phyloP scores from a whole-genome alignment of 2,113 vertebrate species.

The Pelodiscus sinensis region DNA sequence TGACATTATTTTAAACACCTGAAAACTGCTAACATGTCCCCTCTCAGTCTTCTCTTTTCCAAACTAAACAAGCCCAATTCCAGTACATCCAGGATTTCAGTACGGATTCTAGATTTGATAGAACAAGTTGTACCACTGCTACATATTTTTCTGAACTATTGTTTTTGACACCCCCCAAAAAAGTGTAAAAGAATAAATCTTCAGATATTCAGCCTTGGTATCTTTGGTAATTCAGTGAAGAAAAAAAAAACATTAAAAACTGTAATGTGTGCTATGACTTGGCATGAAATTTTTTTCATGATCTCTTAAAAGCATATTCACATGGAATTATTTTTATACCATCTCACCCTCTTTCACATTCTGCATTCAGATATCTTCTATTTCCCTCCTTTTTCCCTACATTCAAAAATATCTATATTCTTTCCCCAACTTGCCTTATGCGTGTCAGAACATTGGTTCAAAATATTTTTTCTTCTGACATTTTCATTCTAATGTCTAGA shows the following conservation, averaged over 20 bases:
- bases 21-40: too few species aligned
- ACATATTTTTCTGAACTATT: not conserved
- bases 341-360: not conserved
- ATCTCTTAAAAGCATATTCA: not conserved
- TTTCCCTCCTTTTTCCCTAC: not conserved
- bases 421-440: not conserved
- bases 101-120: not conserved
- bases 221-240: not conserved
- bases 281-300: not conserved
- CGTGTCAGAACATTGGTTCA: not conserved
- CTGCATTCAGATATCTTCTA: too few species aligned
- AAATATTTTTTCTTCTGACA: not conserved
- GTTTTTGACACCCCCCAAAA: not conserved
- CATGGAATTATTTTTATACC: not conserved
- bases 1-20: too few species aligned
- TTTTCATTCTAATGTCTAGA: not conserved
- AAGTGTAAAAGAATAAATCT: not conserved
- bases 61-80: too few species aligned
- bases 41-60: too few species aligned
- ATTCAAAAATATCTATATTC: not conserved
- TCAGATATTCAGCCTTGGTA: not conserved
- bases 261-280: not conserved
- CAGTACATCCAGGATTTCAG: not conserved
- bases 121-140: not conserved
- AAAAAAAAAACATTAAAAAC: not conserved